Conservation (phyloP, 2,113 vertebrate species). For the Rhinopithecus roxellana region DNA sequence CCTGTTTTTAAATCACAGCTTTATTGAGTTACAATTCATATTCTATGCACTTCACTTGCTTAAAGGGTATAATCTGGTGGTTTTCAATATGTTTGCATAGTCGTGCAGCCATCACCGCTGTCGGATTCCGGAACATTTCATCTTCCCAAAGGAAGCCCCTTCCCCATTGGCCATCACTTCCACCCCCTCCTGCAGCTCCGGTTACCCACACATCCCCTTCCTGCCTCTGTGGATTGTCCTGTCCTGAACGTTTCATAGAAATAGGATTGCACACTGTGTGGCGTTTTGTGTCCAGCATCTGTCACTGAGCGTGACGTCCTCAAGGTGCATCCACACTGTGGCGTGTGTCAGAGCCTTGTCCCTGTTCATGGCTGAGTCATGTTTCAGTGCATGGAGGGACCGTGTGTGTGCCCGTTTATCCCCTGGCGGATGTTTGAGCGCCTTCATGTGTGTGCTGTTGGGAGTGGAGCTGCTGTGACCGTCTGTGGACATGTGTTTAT, state of each 20-base stretch:
- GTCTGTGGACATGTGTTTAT: accelerated
- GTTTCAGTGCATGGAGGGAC: accelerated
- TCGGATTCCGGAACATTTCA: not conserved
- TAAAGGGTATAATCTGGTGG: accelerated
- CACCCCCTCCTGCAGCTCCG: accelerated
- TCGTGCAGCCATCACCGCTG: not conserved
- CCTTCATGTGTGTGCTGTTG: accelerated
- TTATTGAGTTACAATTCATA: not conserved
- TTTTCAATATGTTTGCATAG: not conserved
- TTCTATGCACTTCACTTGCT: too few species aligned
- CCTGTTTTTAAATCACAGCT: not conserved
- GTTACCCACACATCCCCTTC: not conserved
- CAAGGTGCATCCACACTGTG: accelerated
- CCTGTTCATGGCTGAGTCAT: not conserved
- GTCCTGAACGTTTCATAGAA: accelerated
- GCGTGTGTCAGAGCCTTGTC: not conserved
- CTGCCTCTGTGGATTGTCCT: not conserved
- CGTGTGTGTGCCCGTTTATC: accelerated
- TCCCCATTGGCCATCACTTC: accelerated
- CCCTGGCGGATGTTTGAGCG: accelerated
- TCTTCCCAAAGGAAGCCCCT: not conserved
- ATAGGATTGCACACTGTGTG: accelerated
- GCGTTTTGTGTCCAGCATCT: not conserved
- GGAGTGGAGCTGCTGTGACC: accelerated
- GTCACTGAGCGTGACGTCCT: accelerated